Conservation (phyloP, 2,888 invertebrate species). For the Phytoseiulus persimilis region DNA sequence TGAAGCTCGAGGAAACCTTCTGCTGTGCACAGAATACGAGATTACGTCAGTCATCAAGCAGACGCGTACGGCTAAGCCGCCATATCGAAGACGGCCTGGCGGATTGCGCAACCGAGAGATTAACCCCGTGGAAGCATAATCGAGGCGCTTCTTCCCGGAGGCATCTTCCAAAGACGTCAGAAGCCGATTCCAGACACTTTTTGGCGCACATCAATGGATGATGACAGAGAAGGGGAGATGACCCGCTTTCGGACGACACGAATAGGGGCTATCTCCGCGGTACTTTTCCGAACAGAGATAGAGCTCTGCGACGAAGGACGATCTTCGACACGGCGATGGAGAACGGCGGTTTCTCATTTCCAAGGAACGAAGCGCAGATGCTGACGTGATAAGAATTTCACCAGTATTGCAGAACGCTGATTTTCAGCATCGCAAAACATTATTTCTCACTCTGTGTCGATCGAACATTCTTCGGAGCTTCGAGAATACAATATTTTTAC, state of each 20-base stretch:
- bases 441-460: no score
- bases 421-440: no score
- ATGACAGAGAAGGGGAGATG: not conserved
- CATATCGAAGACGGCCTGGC: not conserved
- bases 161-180: not conserved
- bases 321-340: not conserved
- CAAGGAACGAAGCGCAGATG: no score
- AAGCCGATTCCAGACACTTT: not conserved
- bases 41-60: not conserved
- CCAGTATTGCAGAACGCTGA: no score
- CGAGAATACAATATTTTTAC: no score
- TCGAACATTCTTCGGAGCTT: no score
- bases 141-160: not conserved
- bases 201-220: not conserved
- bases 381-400: no score
- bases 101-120: not conserved
- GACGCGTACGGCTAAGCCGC: not conserved
- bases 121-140: not conserved
- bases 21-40: not conserved
- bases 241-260: not conserved
- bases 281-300: not conserved
- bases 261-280: not conserved
- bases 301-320: not conserved
- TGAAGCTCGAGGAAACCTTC: not conserved
- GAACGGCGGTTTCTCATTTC: not conserved